phyloP scores from a whole-genome alignment of 2,888 invertebrate genomes.

The Amiota minor region DNA sequence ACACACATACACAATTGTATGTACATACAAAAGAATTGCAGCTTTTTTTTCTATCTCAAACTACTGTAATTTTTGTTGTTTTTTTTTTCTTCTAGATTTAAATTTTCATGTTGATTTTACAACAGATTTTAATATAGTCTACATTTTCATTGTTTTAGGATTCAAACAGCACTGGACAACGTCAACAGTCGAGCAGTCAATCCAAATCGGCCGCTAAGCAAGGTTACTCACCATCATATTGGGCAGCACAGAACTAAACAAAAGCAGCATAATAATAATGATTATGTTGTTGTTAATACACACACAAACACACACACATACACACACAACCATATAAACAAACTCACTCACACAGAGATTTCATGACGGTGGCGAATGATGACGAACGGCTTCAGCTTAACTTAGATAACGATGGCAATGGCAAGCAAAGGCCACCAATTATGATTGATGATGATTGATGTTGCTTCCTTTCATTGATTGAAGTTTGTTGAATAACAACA shows the following conservation, averaged over 20 bases:
- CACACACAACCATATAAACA: too few species aligned
- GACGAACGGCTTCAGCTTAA: too few species aligned
- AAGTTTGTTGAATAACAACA: too few species aligned
- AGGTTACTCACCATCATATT: slow-evolving; percentile 73
- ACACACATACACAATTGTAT: too few species aligned
- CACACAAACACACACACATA: slow-evolving; percentile 46
- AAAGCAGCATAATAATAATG: slow-evolving; percentile 1
- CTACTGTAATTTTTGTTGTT: slow-evolving; percentile 19
- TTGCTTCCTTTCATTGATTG: too few species aligned
- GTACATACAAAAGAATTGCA: too few species aligned
- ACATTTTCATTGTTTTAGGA: slow-evolving; percentile 63
- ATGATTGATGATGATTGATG: too few species aligned
- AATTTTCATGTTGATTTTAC: neutral
- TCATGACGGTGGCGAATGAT: too few species aligned
- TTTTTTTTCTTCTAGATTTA: too few species aligned
- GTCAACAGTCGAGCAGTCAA: slow-evolving; percentile 74
- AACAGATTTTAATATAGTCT: neutral
- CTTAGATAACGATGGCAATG: too few species aligned
- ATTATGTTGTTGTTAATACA: slow-evolving; percentile 16
- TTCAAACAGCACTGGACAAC: slow-evolving; percentile 74
- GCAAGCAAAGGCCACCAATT: too few species aligned
- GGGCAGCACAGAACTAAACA: slow-evolving; percentile 74
- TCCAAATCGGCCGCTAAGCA: slow-evolving; percentile 73
- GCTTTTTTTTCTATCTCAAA: slow-evolving; percentile 17
- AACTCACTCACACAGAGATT: too few species aligned